phyloP scores from a whole-genome alignment of 37 sponge, comb jelly and placozoan species.

The Tethya wilhelma region DNA sequence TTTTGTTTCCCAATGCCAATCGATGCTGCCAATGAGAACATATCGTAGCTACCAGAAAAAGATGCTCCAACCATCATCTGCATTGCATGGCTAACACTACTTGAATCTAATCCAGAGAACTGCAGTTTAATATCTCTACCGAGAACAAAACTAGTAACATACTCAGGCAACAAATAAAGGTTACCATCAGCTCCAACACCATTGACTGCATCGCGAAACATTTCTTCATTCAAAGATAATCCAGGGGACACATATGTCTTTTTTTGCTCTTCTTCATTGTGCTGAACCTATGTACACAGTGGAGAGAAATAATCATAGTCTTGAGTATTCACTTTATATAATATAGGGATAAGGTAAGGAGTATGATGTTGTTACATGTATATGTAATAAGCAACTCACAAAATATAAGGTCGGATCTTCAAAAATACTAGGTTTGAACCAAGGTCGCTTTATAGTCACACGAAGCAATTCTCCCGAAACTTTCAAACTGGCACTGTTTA shows the following conservation, averaged over 20 bases:
- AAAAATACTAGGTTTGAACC: conserved; percentile 62
- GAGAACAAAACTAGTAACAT: conserved; percentile 33
- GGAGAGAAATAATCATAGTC: no score
- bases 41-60: conserved; percentile 7
- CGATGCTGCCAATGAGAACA: conserved; percentile 3
- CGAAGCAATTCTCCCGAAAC: conserved; percentile 51
- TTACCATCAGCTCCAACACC: not conserved
- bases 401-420: conserved; percentile 13
- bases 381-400: not conserved
- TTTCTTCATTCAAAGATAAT: not conserved
- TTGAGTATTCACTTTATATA: not conserved
- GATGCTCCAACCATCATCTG: conserved; percentile 28
- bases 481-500: conserved; percentile 25
- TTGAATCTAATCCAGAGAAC: conserved; percentile 24
- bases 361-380: no score
- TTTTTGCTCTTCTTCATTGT: conserved; percentile 5
- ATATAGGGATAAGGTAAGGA: not conserved
- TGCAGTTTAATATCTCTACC: conserved; percentile 28
- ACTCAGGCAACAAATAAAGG: conserved; percentile 39
- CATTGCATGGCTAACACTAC: conserved; percentile 8
- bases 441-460: conserved; percentile 53
- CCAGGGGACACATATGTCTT: conserved; percentile 17
- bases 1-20: not conserved
- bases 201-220: not conserved
- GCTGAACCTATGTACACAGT: conserved; percentile 8